These are phyloP conservation scores for Actenoides hombroni DNA, from an alignment of 2,113 vertebrate species.

Conservation along the genomic window DNA sequence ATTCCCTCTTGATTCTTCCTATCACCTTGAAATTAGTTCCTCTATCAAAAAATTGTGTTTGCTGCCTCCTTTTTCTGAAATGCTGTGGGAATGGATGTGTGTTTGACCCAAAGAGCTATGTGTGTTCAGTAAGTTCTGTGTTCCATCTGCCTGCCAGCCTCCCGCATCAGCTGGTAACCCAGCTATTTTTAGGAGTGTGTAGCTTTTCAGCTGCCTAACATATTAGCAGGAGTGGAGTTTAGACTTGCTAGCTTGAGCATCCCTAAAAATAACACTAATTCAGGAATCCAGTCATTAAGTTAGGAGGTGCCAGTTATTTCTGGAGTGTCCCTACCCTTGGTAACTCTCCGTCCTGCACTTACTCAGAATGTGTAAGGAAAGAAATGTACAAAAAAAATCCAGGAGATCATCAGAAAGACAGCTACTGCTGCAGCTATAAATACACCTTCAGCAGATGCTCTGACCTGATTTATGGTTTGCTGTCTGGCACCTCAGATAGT, in stretches of 20 bases:
- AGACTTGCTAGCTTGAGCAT: slow-evolving; percentile 41
- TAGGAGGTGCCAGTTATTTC: slow-evolving; percentile 31
- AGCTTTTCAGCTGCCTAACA: slow-evolving; percentile 52
- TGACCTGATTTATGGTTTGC: neutral
- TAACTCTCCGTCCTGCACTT: neutral
- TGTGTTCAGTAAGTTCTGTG: neutral
- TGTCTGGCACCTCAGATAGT: neutral
- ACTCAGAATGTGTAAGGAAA: neutral
- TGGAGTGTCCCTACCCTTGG: neutral
- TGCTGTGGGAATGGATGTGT: neutral
- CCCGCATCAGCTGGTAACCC: slow-evolving; percentile 16
- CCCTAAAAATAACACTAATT: slow-evolving; percentile 64
- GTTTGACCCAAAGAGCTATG: neutral
- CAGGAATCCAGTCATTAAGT: slow-evolving; percentile 10
- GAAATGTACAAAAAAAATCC: neutral
- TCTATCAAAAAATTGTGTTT: neutral
- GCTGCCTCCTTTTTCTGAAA: neutral
- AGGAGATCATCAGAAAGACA: neutral
- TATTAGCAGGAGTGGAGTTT: slow-evolving; percentile 29
- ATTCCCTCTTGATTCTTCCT: neutral
- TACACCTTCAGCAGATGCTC: neutral
- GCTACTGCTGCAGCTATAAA: neutral
- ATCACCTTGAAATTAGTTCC: neutral
- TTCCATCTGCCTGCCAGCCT: slow-evolving; percentile 36
- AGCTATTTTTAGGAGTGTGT: slow-evolving; percentile 63